Base-by-base conservation (phyloP, 2,797 vertebrate genomes). In the Sebastes cheni region DNA sequence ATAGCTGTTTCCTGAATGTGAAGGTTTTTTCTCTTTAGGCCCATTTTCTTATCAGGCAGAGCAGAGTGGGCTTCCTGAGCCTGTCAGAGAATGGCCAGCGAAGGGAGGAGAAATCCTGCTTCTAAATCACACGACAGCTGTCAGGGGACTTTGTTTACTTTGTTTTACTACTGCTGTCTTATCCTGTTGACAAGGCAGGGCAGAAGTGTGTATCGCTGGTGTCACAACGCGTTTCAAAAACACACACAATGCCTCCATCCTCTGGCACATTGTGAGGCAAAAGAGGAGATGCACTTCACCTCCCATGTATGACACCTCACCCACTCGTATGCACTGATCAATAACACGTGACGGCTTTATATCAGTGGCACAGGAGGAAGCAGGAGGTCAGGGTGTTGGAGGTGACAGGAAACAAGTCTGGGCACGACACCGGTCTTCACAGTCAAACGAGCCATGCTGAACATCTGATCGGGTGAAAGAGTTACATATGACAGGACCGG, bases 201-300 rank as follows among this genome's bases (percentile, higher is more conserved):
- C 79, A 77, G 71, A 5, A n/a, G 77, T 80, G 87, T 81, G 83
- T 76, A 52, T 84, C 72, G 2, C 82, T 84, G 81, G 84, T 77
- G 81, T 80, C 83, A 87, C 80, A 79, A 54, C 72, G 39, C 2
- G 55, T 66, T 66, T 1, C 67, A 80, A 55, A 86, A 58, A 80
- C 67, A 79, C 85, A 81, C 54, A 84, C 14, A 56, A 59, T 39
- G 54, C 79, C 89, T 86, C 55, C 55, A 46, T 85, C 84, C 67
- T 69, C 27, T 71, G 62, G 62, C 25, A 61, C 58, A 88, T 90
- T 90, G 86, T 90, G 77, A 82, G 71, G 66, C 80, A 75, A 69
- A 82, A 73, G 77, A 87, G 93, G 92, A 92, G 91, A 94, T 90
- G 77, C 91, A 93, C 93, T 90, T 94, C 92, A 93, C 84, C 88